Base-by-base conservation (phyloP, 2,113 vertebrate species). In the Hirundichthys speculiger region DNA sequence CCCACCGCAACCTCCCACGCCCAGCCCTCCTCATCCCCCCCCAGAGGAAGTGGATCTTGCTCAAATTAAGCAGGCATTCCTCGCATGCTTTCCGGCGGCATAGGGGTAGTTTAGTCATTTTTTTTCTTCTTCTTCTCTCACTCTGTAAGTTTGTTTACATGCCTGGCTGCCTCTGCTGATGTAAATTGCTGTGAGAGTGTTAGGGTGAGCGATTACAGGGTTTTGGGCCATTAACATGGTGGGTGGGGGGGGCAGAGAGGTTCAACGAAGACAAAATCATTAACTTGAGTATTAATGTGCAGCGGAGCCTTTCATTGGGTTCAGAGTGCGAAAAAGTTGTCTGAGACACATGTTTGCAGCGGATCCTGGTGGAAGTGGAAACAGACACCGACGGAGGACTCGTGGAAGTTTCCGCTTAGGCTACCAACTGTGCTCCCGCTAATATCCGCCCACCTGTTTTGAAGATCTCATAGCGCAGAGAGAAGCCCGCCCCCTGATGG, bases 391-490 rank as follows among this genome's bases (percentile, higher is more conserved):
- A 4, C 6, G 25, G 3, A 3, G 25, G 25, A 27, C 25, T n/a
- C n/a, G n/a, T n/a, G n/a, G n/a, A n/a, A n/a, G 25, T 27, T 27
- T 27, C 25, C 25, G 6, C 25, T 6, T 6, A 27, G 25, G 6
- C 25, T 10, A 34, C 9, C 30, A 34, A 34, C 30, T 5, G 9
- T 10, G 30, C 16, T 34, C 16, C 27, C 7, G 0, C 34, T 30
- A 0, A 8, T 3, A 15, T 22, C 13, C 11, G 13, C 95, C 93
- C 47, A 98, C 98, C 97, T 77, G 97, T 98, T 85, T 96, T 97
- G 87, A 95, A 96, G 92, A 99, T 99, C 93, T 99, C 98, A 0
- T 99, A 99, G 84, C 97, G 96, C 75, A 99, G 94, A 0, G 97
- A 99, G 93, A 99, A 99, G 66, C 98, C 98, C 0, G 97, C 97